Conservation (phyloP, 2,888 invertebrate species). For the Dysmachus trigonus region DNA sequence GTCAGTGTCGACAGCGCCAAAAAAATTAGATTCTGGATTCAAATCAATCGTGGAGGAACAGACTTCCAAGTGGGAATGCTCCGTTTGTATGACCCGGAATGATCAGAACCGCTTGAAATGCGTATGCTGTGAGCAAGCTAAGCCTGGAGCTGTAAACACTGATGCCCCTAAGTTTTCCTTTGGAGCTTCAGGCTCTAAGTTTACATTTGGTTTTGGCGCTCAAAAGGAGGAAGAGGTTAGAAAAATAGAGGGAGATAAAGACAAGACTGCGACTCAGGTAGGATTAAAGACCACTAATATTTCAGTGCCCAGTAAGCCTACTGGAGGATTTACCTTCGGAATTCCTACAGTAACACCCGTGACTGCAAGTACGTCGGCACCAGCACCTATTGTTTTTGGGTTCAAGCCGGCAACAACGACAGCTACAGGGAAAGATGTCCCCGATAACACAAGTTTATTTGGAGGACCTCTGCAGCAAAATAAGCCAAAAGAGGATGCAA, state of each 20-base stretch:
- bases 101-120: slow-evolving; percentile 65
- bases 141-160: slow-evolving; percentile 61
- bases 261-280: slow-evolving; percentile 44
- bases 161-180: slow-evolving; percentile 56
- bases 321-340: slow-evolving; percentile 11
- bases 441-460: slow-evolving; percentile 48
- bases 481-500: slow-evolving; percentile 42
- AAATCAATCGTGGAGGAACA: slow-evolving; percentile 59
- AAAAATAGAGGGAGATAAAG: slow-evolving; percentile 31
- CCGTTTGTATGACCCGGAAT: slow-evolving; percentile 71
- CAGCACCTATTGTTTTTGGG: slow-evolving; percentile 37
- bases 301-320: neutral
- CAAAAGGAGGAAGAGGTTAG: slow-evolving; percentile 53
- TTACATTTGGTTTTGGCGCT: slow-evolving; percentile 60
- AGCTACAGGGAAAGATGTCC: slow-evolving; percentile 17
- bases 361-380: neutral
- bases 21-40: slow-evolving; percentile 58
- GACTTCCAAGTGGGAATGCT: slow-evolving; percentile 69
- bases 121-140: slow-evolving; percentile 69
- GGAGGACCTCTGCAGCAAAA: slow-evolving; percentile 42
- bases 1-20: slow-evolving; percentile 32
- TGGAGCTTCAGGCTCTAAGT: slow-evolving; percentile 56
- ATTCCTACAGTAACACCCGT: neutral
- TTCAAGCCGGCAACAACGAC: slow-evolving; percentile 1
- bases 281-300: neutral